Percentiles rank a stretch among this genome's conserved stretches.
These are phyloP conservation scores for Hylaea fasciaria DNA, from an alignment of 2,888 invertebrate species.

Conservation along the genomic window DNA sequence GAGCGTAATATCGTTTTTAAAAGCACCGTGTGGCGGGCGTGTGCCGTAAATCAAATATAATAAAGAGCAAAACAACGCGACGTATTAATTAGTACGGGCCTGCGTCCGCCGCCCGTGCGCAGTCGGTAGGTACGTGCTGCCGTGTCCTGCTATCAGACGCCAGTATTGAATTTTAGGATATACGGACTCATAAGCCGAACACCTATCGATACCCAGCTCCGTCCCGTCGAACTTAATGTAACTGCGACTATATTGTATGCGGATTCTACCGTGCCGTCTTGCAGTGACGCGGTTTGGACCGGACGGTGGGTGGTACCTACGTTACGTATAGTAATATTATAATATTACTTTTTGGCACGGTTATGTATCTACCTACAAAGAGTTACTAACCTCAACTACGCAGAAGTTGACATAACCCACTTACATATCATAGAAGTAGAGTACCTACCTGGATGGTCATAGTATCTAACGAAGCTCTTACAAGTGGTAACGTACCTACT, in stretches of 20 bases:
- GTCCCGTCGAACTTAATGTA: slow-evolving; percentile 7
- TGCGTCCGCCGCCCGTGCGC: slow-evolving; percentile 36
- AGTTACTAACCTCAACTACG: slow-evolving; percentile 14
- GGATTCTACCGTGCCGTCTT: neutral
- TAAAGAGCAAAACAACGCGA: slow-evolving; percentile 73
- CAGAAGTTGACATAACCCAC: too few species aligned
- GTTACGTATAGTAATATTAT: too few species aligned
- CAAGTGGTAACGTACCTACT: neutral
- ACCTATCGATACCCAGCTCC: slow-evolving; percentile 15
- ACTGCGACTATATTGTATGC: slow-evolving; percentile 1
- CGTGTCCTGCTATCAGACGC: slow-evolving; percentile 40
- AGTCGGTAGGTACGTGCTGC: slow-evolving; percentile 5
- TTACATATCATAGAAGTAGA: too few species aligned
- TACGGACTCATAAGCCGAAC: slow-evolving; percentile 54
- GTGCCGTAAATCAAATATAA: slow-evolving; percentile 73
- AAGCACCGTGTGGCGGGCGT: slow-evolving; percentile 58
- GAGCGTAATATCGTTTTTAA: slow-evolving; percentile 73
- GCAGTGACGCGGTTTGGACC: neutral
- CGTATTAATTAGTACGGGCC: slow-evolving; percentile 71
- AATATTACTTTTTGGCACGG: too few species aligned
- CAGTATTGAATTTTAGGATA: slow-evolving; percentile 71
- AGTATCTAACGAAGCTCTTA: slow-evolving; percentile 8
- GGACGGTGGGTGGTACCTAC: too few species aligned
- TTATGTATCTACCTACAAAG: slow-evolving; percentile 9
- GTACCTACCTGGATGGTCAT: slow-evolving; percentile 6